Percentiles rank a stretch among this genome's conserved stretches.
Evolutionary conservation across 1,140 invertebrate genomes (phyloP).

Genomic region (Orchesella cincta): DNA sequence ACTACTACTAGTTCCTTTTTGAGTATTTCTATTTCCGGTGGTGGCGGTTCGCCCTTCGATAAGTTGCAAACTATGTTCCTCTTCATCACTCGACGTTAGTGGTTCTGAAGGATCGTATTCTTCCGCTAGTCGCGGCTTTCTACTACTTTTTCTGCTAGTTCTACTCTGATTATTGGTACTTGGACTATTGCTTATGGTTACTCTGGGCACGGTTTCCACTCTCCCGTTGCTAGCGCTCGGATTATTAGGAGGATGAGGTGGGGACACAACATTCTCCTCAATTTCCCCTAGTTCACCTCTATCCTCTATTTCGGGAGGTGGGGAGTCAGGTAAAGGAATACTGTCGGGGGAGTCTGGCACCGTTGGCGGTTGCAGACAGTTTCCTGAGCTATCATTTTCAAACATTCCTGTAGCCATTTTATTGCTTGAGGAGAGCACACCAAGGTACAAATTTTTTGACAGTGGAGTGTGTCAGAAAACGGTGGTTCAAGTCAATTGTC

Average conservation of each 20-base stretch:
- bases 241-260: no score
- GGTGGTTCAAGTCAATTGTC: no score
- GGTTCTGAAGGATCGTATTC: constrained; percentile 50
- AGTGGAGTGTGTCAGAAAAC: no score
- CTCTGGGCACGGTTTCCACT: no score
- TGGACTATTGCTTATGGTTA: no score
- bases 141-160: not conserved
- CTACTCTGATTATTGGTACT: not conserved
- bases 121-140: constrained; percentile 2
- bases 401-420: constrained; percentile 25
- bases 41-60: not conserved
- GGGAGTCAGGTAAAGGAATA: constrained; percentile 46
- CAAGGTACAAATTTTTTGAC: no score
- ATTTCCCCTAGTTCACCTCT: no score
- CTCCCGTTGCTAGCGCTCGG: no score
- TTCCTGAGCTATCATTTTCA: not conserved
- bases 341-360: constrained; percentile 36
- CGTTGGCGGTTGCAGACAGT: not conserved
- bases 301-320: constrained; percentile 31
- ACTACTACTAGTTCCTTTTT: not conserved
- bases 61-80: constrained; percentile 38
- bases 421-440: not conserved
- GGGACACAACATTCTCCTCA: no score
- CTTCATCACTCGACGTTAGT: constrained; percentile 47
- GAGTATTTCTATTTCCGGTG: not conserved